phyloP scores from a whole-genome alignment of 37 sponge, comb jelly and placozoan genomes.

The Dysidea cf. avara region DNA sequence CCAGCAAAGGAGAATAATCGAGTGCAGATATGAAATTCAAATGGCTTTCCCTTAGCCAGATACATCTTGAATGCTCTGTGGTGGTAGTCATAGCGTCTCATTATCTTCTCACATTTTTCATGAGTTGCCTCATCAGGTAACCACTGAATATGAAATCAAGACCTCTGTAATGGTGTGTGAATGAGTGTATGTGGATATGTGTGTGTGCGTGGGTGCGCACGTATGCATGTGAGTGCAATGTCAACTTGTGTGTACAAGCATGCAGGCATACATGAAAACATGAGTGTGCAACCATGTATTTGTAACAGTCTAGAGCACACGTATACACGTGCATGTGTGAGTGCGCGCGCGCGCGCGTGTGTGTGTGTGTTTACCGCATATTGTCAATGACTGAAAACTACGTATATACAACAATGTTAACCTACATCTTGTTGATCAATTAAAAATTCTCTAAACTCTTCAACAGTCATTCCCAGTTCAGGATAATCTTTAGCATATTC shows the following conservation, averaged over 20 bases:
- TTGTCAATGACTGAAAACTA: background rate
- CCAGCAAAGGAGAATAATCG: constrained; percentile 65
- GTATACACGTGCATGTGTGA: too few species aligned
- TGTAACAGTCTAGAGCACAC: too few species aligned
- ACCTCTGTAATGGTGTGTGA: too few species aligned
- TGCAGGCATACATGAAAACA: too few species aligned
- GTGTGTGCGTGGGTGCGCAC: too few species aligned
- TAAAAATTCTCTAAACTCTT: constrained; percentile 62
- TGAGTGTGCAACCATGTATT: too few species aligned
- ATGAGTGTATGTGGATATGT: too few species aligned
- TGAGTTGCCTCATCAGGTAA: constrained; percentile 2
- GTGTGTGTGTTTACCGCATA: background rate
- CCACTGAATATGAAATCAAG: constrained; percentile 51
- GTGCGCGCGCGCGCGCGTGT: background rate
- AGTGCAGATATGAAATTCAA: constrained; percentile 14
- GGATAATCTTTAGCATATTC: constrained; percentile 47
- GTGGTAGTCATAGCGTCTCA: constrained; percentile 54
- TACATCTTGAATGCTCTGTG: constrained; percentile 65
- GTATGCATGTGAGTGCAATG: too few species aligned
- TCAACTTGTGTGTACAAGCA: too few species aligned
- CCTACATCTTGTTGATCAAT: constrained; percentile 52
- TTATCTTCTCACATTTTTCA: constrained; percentile 6
- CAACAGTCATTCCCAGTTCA: constrained; percentile 51
- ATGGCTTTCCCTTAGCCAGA: constrained; percentile 27
- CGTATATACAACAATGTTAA: background rate